Base-by-base conservation (phyloP, 2,113 vertebrate species). In the Uropsilus gracilis region DNA sequence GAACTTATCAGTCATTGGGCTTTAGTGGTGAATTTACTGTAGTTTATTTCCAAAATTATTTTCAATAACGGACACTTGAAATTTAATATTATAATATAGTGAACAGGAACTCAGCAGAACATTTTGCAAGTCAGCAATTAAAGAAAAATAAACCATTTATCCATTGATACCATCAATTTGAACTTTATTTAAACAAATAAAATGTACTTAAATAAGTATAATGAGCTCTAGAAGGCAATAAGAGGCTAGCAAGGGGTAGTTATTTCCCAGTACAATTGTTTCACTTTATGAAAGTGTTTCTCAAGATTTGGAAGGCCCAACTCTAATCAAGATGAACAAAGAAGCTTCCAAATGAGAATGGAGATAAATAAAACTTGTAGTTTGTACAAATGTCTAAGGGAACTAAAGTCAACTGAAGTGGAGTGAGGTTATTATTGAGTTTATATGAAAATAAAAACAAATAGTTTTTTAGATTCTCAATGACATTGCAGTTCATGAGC, bases 161-260 rank as follows among this genome's bases (percentile, higher is more conserved):
- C 32, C 71, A 92, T 94, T 86, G 76, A 68, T 81, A 26, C 14
- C 16, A 66, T 53, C 42, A 32, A 69, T 28, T 75, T 76, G 28
- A 72, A 1, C 28, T 89, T 72, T 34, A 17, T 86, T 77, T 24
- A 1, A 32, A 69, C 59, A 93, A 61, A 8, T 63, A 6, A 11
- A 76, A 37, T 55, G 86, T 87, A 76, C n/a, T 68, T 87, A 64
- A 95, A 84, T 96, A 32, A 95, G 90, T 94, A 77, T 90, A 88
- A 83, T 75, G 68, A 82, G 28, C 17, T 12, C 44, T 69, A 55
- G 73, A 64, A 95, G 37, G 50, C 39, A 69, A 53, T 2, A 16
- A n/a, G 55, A 4, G 4, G 57, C 92, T 66, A 64, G 66, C 50
- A 81, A 80, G 55, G 32, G 44, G 61, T 90, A 28, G 46, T 92